A percentile compares a stretch with the other conserved stretches of the same genome.
Conservation (phyloP, 2,888 invertebrate species). For the Cremastinae sp. region DNA sequence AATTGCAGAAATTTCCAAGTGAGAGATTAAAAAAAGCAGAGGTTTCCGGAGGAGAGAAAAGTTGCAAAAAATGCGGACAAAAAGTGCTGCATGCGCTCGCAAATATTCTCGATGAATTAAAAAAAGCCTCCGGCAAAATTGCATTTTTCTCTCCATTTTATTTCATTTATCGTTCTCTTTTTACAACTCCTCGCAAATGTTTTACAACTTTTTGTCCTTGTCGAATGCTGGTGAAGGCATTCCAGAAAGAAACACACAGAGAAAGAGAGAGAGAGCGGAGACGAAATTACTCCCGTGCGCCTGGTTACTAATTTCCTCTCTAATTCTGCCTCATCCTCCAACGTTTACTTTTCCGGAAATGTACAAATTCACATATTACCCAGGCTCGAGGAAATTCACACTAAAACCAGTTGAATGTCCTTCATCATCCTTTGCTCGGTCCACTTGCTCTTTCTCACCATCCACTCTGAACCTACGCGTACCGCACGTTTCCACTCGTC, state of each 20-base stretch:
- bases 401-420: slow-evolving; percentile 30
- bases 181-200: neutral
- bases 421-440: slow-evolving; percentile 12
- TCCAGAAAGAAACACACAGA: neutral
- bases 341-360: slow-evolving; percentile 7
- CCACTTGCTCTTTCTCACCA: no score
- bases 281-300: slow-evolving; percentile 40
- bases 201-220: neutral
- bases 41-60: neutral
- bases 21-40: neutral
- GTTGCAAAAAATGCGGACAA: neutral
- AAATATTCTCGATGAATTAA: neutral
- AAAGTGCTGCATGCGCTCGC: no score
- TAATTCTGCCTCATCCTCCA: slow-evolving; percentile 40
- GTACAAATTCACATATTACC: slow-evolving; percentile 38
- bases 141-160: neutral
- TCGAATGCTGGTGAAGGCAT: neutral
- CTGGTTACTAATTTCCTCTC: slow-evolving; percentile 30
- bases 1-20: neutral
- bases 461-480: no score
- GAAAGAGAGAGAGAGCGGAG: neutral
- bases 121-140: neutral
- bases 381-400: slow-evolving; percentile 10
- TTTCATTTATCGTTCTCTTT: neutral
- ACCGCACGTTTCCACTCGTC: slow-evolving; percentile 12